Conservation (phyloP, 53 echinoderm and acorn worm species). For the Apostichopus leukothele region DNA sequence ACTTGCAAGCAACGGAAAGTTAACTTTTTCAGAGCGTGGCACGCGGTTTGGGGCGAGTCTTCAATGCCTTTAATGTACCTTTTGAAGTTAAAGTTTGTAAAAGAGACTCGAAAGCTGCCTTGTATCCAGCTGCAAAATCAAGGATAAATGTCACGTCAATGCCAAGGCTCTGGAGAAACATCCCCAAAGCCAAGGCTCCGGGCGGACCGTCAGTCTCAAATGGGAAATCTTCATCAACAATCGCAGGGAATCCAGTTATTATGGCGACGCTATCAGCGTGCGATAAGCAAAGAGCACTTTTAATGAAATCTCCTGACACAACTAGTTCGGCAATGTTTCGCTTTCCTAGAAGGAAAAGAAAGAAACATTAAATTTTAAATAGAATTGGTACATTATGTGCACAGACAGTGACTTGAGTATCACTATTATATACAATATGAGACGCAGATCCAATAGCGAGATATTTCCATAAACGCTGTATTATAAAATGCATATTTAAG, state of each 20-base stretch:
- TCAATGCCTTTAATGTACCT: constrained; percentile 48
- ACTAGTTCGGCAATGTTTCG: constrained; percentile 43
- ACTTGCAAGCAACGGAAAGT: no score
- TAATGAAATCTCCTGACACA: constrained; percentile 68
- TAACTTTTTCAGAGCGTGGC: no score
- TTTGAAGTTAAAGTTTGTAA: constrained; percentile 54
- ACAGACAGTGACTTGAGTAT: no score
- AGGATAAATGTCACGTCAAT: constrained; percentile 69
- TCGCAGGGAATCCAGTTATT: constrained; percentile 69
- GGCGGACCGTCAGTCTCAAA: constrained; percentile 79
- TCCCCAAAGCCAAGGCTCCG: constrained; percentile 79
- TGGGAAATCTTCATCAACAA: constrained; percentile 54
- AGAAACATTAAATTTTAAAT: neutral
- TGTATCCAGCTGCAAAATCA: constrained; percentile 48
- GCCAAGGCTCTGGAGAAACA: constrained; percentile 70
- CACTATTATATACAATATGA: no score
- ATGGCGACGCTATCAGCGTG: constrained; percentile 83
- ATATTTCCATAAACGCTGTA: no score
- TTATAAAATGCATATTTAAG: no score
- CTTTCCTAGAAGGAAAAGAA: neutral
- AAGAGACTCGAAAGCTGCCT: constrained; percentile 55
- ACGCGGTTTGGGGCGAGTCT: no score
- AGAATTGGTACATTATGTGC: no score
- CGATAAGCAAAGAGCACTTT: constrained; percentile 84
- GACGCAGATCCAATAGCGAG: no score